Evolutionary conservation across 2,888 invertebrate genomes (phyloP).

Genomic region (Eilema caniola): DNA sequence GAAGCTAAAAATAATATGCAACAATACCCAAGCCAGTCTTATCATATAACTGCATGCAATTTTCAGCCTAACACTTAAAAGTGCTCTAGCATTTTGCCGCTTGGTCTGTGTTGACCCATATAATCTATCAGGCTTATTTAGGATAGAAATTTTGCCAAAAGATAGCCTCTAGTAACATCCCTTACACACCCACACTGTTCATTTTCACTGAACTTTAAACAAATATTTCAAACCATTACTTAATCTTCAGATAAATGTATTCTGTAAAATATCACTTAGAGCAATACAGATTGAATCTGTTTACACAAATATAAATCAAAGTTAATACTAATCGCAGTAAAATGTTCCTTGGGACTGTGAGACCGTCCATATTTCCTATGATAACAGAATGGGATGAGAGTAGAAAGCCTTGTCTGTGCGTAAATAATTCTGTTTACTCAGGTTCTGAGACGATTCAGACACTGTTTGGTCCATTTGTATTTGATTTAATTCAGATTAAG

Average conservation of each 20-base stretch:
- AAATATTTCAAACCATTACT: neutral
- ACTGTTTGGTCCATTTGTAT: neutral
- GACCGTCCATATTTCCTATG: neutral
- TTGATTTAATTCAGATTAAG: neutral
- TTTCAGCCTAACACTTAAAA: no score
- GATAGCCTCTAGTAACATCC: no score
- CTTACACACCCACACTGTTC: no score
- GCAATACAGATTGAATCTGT: no score
- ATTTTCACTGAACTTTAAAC: no score
- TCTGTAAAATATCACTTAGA: neutral
- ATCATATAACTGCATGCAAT: no score
- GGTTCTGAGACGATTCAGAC: neutral
- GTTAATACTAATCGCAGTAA: constrained; percentile 1
- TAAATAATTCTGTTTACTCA: neutral
- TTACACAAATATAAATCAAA: constrained; percentile 2
- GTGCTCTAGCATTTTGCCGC: no score
- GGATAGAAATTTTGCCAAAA: no score
- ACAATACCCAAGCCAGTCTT: no score
- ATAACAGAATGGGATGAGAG: neutral
- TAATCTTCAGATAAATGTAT: neutral
- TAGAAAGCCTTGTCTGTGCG: neutral
- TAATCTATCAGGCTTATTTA: no score
- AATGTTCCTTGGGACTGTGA: neutral
- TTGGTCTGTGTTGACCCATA: no score
- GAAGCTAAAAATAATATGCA: no score